Evolutionary conservation across 2,888 invertebrate species (phyloP), one percentile per base, ranked within the genome.

Genomic region (Tetrapedia diversipes): DNA sequence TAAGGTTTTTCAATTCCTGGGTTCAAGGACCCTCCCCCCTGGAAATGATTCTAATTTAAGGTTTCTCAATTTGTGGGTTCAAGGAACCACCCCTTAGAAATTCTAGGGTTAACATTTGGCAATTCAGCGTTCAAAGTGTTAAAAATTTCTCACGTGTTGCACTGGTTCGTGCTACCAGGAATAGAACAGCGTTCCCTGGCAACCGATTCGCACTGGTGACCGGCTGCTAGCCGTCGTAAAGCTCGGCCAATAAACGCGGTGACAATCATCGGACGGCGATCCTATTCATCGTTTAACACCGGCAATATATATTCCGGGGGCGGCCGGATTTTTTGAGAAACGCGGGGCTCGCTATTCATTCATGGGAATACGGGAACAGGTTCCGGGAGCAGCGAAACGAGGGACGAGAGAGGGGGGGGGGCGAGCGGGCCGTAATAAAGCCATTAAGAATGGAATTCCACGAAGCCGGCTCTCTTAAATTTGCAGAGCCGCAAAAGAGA

Each of bases 381-480:
- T 75, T 72, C 47, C n/a, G 22, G 43, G 47, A 27, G 56, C 49
- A 57, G 61, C 76, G 67, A 76, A 76, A 59, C 63, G 32, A 65
- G 24, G 60, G 60, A 49, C 59, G 37, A 32, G 37, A n/a, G n/a
- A n/a, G n/a, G n/a, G n/a, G 14, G 27, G 47, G 3, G 32, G 37
- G 37, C 29, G 19, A 57, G n/a, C 51, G 29, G 37, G 32, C 51
- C 24, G 57, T 77, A 77, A 77, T 77, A 77, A 64, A 76, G 76
- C 68, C 68, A 77, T 77, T 77, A 76, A 68, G 77, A 77, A 63
- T 34, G 77, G 77, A 77, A 77, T 77, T 77, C 77, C 68, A 53
- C 68, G 76, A 76, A 76, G 69, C 69, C 37, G 64, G n/a, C n/a
- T n/a, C 49, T 77, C 68, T 77, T 77, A 64, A 77, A 77, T 77